Evolutionary conservation across 2,888 invertebrate genomes (phyloP).

Genomic region (Tridacna crocea): DNA sequence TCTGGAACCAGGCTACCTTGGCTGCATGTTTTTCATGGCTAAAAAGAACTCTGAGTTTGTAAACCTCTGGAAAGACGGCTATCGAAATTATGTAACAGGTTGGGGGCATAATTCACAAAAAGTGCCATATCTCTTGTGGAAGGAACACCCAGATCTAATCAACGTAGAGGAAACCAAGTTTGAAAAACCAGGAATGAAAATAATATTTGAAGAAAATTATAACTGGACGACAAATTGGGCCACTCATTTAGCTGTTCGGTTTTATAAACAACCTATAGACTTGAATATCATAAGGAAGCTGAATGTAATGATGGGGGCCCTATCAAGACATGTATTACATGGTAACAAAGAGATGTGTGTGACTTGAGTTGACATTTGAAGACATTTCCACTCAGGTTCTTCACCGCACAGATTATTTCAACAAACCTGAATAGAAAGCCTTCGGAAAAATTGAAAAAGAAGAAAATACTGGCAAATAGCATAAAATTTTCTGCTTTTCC

Average conservation of each 20-base stretch:
- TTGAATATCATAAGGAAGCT: slow-evolving; percentile 6
- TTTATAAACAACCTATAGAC: slow-evolving; percentile 6
- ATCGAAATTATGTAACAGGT: not conserved
- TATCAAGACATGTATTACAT: slow-evolving; percentile 4
- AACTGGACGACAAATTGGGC: slow-evolving; percentile 5
- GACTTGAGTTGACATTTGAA: not conserved
- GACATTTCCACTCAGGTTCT: no score
- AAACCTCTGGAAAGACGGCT: slow-evolving; percentile 12
- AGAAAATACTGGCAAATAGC: no score
- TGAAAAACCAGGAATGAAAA: slow-evolving; percentile 14
- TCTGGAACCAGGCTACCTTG: slow-evolving; percentile 4
- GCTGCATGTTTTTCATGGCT: slow-evolving; percentile 12
- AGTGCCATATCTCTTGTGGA: slow-evolving; percentile 18
- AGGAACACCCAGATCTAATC: not conserved
- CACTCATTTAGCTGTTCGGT: slow-evolving; percentile 9
- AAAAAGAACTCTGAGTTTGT: slow-evolving; percentile 6
- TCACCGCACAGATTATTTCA: no score
- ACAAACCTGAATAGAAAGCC: no score
- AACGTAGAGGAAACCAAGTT: slow-evolving; percentile 11
- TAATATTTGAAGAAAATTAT: slow-evolving; percentile 10
- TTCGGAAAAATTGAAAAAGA: no score
- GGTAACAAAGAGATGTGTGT: slow-evolving; percentile 7
- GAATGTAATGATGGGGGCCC: slow-evolving; percentile 12
- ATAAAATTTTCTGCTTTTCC: no score
- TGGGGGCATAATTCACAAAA: slow-evolving; percentile 19